phyloP scores from a whole-genome alignment of 2,113 vertebrate genomes.

The Gymnarchus niloticus region DNA sequence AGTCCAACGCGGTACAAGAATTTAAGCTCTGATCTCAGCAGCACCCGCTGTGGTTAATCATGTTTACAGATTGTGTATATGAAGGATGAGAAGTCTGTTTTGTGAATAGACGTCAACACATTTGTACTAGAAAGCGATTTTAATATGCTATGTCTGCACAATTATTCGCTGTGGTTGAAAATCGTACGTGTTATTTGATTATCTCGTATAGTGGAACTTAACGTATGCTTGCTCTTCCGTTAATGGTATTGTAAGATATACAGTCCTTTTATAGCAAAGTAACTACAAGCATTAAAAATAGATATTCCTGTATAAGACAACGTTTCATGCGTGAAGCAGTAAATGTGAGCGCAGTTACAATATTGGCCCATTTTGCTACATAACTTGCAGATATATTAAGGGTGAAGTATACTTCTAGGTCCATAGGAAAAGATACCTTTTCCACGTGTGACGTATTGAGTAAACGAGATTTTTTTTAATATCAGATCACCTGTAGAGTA shows the following conservation, averaged over 20 bases:
- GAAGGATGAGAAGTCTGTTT: background rate
- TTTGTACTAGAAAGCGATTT: background rate
- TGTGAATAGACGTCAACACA: background rate
- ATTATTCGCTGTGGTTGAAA: no score
- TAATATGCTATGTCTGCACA: background rate
- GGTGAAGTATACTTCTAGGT: background rate
- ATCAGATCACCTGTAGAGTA: no score
- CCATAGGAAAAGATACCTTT: no score
- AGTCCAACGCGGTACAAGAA: background rate
- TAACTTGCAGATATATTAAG: background rate
- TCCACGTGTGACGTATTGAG: no score
- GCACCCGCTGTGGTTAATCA: background rate
- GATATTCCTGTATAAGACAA: background rate
- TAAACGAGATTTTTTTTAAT: no score
- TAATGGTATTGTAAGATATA: background rate
- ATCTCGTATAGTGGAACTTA: no score
- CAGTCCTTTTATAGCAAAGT: background rate
- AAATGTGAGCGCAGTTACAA: background rate
- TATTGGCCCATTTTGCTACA: background rate
- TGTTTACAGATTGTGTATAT: background rate
- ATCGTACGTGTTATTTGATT: no score
- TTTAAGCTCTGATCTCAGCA: background rate
- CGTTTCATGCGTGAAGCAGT: background rate
- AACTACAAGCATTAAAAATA: background rate
- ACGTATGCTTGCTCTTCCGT: background rate